Base-by-base conservation (phyloP, 2,113 vertebrate species). In the Tachysurus fulvidraco region DNA sequence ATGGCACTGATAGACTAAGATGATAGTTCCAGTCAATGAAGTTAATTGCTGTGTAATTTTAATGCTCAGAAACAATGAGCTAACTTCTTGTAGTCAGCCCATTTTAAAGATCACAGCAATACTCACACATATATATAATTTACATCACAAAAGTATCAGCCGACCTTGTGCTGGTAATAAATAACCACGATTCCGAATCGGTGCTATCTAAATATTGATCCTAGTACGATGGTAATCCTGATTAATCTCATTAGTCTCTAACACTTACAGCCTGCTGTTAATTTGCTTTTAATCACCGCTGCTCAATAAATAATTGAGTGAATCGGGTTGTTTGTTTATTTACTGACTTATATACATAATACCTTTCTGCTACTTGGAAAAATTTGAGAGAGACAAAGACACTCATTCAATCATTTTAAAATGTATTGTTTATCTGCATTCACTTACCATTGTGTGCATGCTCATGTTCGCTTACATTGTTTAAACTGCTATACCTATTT, bases 11-110 rank as follows among this genome's bases (percentile, higher is more conserved):
- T 52, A 83, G 81, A 59, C 52, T 13, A 21, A 23, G 30, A 69
- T 80, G 80, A 87, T 88, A 83, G 41, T 76, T 85, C 80, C 55
- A 85, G 83, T 65, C 82, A 83, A 60, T 85, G 76, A 88, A 87
- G 81, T 69, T 85, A 90, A 86, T 85, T 78, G 83, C 87, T 83
- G 83, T 85, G 80, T 85, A 85, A 88, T 87, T 87, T 64, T 64
- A 82, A 88, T 64, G 60, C 52, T 17, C 10, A 25, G 30, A 81
- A 44, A 77, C 84, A 84, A 84, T 36, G 44, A 46, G 60, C 77
- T 41, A 55, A 52, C 44, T 62, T 55, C 30, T 82, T 55, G 55
- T 54, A 41, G 28, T 77, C 46, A 65, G 71, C 7, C 46, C 36
- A 36, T 86, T 82, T 25, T 6, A 36, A 55, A 77, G 14, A 87